Evolutionary conservation across 1,140 invertebrate species (phyloP).

Genomic region (Atopsyche davidsoni): DNA sequence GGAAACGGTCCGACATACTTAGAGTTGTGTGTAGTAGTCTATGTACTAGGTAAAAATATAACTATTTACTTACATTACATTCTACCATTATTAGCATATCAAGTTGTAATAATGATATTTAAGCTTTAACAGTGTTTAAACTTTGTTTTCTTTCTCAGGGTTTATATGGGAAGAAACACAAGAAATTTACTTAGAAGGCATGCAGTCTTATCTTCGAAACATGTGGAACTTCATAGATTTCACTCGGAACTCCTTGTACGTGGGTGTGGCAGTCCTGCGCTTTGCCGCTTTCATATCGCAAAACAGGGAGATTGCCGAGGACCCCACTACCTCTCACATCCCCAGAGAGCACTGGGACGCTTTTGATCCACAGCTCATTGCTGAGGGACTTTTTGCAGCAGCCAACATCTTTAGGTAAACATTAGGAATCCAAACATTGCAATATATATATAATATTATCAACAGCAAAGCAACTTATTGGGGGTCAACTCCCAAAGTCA

Average conservation of each 20-base stretch:
- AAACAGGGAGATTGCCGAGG: slow-evolving; percentile 54
- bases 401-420: slow-evolving; percentile 82
- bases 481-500: too few relatives aligned
- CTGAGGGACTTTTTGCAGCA: slow-evolving; percentile 90
- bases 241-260: slow-evolving; percentile 78
- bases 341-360: slow-evolving; percentile 83
- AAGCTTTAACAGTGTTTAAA: too few relatives aligned
- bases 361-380: slow-evolving; percentile 90
- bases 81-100: background rate
- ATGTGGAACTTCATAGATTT: slow-evolving; percentile 98
- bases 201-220: slow-evolving; percentile 77
- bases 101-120: too few relatives aligned
- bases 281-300: slow-evolving; percentile 74
- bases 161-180: slow-evolving; percentile 89
- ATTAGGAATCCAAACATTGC: too few relatives aligned
- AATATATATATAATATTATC: too few relatives aligned
- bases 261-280: slow-evolving; percentile 69
- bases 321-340: slow-evolving; percentile 63
- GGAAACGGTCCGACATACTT: slow-evolving; percentile 72
- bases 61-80: slow-evolving; percentile 7
- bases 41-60: slow-evolving; percentile 60
- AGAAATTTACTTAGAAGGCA: slow-evolving; percentile 79
- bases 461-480: too few relatives aligned
- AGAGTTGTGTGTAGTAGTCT: slow-evolving; percentile 70
- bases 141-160: slow-evolving; percentile 53